phyloP scores from a whole-genome alignment of 2,888 invertebrate species.

The Acanthosepion pharaonis region DNA sequence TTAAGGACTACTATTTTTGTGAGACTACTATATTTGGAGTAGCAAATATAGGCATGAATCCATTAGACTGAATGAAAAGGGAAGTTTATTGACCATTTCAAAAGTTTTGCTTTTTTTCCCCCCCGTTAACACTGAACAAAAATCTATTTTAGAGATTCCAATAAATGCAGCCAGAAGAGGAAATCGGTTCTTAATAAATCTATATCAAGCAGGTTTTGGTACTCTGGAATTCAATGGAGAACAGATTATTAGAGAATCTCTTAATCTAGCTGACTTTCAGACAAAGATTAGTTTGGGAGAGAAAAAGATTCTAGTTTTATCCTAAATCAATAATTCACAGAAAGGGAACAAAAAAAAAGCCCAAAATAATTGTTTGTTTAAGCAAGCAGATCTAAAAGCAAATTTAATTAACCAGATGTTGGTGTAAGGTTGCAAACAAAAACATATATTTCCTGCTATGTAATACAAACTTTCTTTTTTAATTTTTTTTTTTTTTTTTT shows the following conservation, averaged over 20 bases:
- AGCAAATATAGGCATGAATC: neutral
- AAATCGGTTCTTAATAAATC: neutral
- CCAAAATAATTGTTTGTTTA: too few relatives aligned
- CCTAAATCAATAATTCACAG: neutral
- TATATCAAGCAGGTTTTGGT: neutral
- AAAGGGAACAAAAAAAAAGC: neutral
- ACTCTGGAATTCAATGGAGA: neutral
- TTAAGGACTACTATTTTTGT: neutral
- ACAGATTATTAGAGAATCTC: neutral
- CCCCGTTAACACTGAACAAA: neutral
- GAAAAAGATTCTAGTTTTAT: neutral
- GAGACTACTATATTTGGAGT: neutral
- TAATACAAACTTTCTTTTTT: too few relatives aligned
- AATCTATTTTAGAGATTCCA: constrained; percentile 7
- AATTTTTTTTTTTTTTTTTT: too few relatives aligned
- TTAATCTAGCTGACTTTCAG: neutral
- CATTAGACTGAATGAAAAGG: neutral
- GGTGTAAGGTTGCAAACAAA: too few relatives aligned
- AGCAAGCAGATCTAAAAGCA: too few relatives aligned
- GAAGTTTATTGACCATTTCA: neutral
- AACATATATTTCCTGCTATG: too few relatives aligned
- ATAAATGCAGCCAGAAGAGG: neutral
- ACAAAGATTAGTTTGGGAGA: neutral
- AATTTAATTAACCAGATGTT: too few relatives aligned
- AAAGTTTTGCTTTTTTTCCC: neutral